phyloP scores from a whole-genome alignment of 2,888 invertebrate species.

The Sepioteuthis lessoniana region DNA sequence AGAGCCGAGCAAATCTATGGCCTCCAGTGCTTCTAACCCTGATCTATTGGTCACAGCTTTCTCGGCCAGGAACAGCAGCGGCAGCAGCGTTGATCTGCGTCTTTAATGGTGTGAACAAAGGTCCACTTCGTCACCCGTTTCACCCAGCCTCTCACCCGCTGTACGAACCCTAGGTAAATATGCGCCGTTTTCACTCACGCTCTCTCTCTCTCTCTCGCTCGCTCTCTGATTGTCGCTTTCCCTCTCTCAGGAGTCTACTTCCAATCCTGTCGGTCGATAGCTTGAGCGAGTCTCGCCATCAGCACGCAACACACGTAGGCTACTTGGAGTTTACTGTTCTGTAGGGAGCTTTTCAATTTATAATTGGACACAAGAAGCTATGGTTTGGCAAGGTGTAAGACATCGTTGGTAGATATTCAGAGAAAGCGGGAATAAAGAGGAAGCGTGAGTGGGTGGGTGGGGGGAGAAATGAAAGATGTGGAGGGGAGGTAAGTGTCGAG shows the following conservation, averaged over 20 bases:
- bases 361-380: not conserved
- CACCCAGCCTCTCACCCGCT: not conserved
- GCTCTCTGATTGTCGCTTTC: not conserved
- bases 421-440: not conserved
- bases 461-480: not conserved
- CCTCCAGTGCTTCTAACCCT: not conserved
- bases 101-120: not conserved
- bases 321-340: constrained; percentile 33
- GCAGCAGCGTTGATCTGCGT: not conserved
- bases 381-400: constrained; percentile 8
- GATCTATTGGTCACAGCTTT: constrained; percentile 10
- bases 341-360: constrained; percentile 6
- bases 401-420: not conserved
- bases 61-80: not conserved
- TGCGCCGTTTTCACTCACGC: not conserved
- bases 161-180: not conserved
- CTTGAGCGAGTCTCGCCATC: not conserved
- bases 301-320: not conserved
- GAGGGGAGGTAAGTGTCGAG: not conserved
- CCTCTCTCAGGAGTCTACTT: not conserved
- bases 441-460: not conserved
- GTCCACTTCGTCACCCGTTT: not conserved
- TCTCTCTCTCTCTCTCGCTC: not conserved
- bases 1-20: not conserved
- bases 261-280: not conserved